A percentile compares a stretch with the other conserved stretches of the same genome.
phyloP scores from a whole-genome alignment of 2,113 vertebrate species.

The Hippocampus abdominalis region DNA sequence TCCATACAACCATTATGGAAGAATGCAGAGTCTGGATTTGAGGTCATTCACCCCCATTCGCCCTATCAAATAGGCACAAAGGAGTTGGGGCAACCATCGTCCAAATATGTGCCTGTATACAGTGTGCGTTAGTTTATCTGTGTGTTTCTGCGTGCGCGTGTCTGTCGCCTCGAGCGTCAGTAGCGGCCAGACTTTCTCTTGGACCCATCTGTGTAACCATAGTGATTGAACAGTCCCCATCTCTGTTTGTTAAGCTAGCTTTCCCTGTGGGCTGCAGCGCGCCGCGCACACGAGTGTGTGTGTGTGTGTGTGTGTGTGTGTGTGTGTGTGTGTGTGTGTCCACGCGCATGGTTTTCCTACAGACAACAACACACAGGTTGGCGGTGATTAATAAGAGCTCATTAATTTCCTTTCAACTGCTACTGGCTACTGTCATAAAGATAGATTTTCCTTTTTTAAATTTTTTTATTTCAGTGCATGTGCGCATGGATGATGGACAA shows the following conservation, averaged over 20 bases:
- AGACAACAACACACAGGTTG: constrained; percentile 43
- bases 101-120: constrained; percentile 13
- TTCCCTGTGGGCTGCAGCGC: constrained; percentile 39
- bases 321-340: constrained; percentile 11
- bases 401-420: constrained; percentile 60
- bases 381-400: constrained; percentile 48
- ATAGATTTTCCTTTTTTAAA: constrained; percentile 4
- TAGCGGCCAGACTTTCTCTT: constrained; percentile 52
- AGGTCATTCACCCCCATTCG: constrained; percentile 6
- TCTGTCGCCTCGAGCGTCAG: constrained; percentile 47
- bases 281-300: too few species aligned
- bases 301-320: constrained; percentile 20
- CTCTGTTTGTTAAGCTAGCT: constrained; percentile 59
- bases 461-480: constrained; percentile 4
- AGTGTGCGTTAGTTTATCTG: constrained; percentile 19
- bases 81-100: neutral
- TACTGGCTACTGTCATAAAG: constrained; percentile 41
- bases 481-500: constrained; percentile 11
- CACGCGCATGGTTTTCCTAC: constrained; percentile 24
- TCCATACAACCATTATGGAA: neutral
- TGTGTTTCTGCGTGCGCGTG: constrained; percentile 19
- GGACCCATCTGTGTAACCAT: constrained; percentile 72
- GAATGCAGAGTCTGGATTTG: neutral
- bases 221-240: constrained; percentile 67
- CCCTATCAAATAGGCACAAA: constrained; percentile 1